Evolutionary conservation across 2,888 invertebrate genomes (phyloP).

Genomic region (Eupithecia centaureata): DNA sequence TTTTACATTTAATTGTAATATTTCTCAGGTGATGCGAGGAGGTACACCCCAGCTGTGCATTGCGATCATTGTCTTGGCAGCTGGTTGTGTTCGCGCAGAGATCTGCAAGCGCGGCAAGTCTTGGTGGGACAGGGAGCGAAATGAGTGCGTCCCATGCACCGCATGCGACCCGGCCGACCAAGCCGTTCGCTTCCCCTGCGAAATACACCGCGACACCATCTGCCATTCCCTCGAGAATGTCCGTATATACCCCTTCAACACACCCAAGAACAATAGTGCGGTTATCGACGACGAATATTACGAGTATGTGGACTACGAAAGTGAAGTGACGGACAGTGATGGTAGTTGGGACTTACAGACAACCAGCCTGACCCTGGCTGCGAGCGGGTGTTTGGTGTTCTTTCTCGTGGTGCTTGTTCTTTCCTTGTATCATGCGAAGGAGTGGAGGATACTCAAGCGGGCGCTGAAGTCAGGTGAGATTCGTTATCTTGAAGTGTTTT

Average conservation of each 20-base stretch:
- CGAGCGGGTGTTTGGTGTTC: slow-evolving; percentile 90
- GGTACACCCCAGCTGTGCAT: slow-evolving; percentile 70
- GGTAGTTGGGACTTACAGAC: slow-evolving; percentile 90
- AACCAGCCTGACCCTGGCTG: slow-evolving; percentile 88
- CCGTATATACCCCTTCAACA: slow-evolving; percentile 85
- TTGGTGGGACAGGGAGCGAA: slow-evolving; percentile 88
- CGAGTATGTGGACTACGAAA: slow-evolving; percentile 72
- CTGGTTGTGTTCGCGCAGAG: slow-evolving; percentile 63
- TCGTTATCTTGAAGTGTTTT: not conserved
- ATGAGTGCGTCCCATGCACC: slow-evolving; percentile 88
- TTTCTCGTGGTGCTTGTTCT: slow-evolving; percentile 90
- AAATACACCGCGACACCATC: slow-evolving; percentile 88
- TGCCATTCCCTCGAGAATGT: slow-evolving; percentile 88
- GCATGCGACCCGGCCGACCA: slow-evolving; percentile 84
- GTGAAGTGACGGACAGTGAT: slow-evolving; percentile 68
- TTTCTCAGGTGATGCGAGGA: slow-evolving; percentile 77
- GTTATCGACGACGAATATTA: slow-evolving; percentile 74
- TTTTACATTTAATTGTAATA: not conserved
- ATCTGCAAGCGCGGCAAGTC: slow-evolving; percentile 83
- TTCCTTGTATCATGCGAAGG: slow-evolving; percentile 90
- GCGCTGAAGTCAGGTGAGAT: slow-evolving; percentile 89
- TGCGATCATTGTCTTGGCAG: slow-evolving; percentile 73
- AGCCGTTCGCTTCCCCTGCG: slow-evolving; percentile 89
- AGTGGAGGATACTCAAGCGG: slow-evolving; percentile 91
- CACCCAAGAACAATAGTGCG: slow-evolving; percentile 62